Evolutionary conservation across 2,113 vertebrate species (phyloP).

Genomic region (Pedionomus torquatus): DNA sequence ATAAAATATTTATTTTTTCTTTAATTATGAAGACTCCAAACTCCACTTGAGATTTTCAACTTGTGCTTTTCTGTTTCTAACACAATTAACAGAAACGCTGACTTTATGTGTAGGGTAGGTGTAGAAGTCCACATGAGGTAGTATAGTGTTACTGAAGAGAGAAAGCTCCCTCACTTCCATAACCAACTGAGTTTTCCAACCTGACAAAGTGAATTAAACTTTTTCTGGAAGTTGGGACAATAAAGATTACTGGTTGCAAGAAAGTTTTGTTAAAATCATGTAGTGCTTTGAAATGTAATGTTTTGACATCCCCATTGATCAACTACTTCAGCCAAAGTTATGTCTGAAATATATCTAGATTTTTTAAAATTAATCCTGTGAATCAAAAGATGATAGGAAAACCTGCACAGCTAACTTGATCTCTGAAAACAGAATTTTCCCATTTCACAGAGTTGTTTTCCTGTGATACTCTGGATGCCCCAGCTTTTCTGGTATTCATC

Average conservation of each 20-base stretch:
- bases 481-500: not conserved
- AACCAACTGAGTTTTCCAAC: not conserved
- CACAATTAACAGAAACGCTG: not conserved
- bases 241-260: not conserved
- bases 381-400: not conserved
- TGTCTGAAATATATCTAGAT: not conserved
- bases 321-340: not conserved
- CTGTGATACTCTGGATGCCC: accelerated
- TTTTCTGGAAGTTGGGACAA: not conserved
- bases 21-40: not conserved
- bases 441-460: not conserved
- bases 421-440: not conserved
- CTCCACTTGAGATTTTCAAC: not conserved
- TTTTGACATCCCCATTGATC: not conserved
- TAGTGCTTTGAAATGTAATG: not conserved
- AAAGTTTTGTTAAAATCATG: not conserved
- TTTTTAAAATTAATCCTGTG: not conserved
- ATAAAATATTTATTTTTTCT: not conserved
- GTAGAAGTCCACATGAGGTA: not conserved
- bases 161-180: not conserved
- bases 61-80: not conserved
- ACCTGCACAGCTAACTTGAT: not conserved
- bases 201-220: not conserved
- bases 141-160: not conserved
- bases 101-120: not conserved